Conservation (phyloP, 2,113 vertebrate species). For the Tragelaphus scriptus region DNA sequence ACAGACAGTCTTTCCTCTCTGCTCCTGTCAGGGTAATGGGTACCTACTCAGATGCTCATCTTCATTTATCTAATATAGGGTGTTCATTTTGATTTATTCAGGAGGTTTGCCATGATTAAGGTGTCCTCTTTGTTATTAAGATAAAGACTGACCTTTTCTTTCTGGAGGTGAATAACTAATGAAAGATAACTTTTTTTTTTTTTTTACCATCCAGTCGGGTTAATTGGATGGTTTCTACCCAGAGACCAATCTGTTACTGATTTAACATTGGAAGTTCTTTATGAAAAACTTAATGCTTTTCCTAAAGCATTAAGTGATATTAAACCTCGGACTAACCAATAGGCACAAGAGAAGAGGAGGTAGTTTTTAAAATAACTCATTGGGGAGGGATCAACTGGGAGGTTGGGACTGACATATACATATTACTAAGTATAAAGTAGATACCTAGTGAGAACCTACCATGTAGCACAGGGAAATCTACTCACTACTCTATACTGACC, state of each 20-base stretch:
- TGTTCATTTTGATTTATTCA: conserved; percentile 35
- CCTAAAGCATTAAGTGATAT: not conserved
- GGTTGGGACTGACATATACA: not conserved
- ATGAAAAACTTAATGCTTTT: not conserved
- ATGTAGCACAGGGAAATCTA: not conserved
- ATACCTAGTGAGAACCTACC: not conserved
- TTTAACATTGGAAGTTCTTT: conserved; percentile 44
- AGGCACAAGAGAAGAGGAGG: not conserved
- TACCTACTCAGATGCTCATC: not conserved
- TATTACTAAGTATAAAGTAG: not conserved
- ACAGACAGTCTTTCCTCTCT: not conserved
- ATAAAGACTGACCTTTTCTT: conserved; percentile 46
- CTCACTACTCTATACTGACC: not conserved
- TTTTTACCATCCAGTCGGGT: not conserved
- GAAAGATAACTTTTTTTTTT: conserved; percentile 2
- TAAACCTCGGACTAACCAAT: not conserved
- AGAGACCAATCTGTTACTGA: not conserved
- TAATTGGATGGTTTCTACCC: conserved; percentile 50
- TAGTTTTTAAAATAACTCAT: not conserved
- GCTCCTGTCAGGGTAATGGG: conserved; percentile 12
- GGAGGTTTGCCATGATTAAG: conserved; percentile 42
- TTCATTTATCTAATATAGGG: not conserved
- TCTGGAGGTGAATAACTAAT: conserved; percentile 44
- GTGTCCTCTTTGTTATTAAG: conserved; percentile 40
- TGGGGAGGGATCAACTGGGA: not conserved